A percentile compares a stretch with the other conserved stretches of the same genome.
Conservation (phyloP, 2,888 invertebrate genomes). For the Aelia acuminata region DNA sequence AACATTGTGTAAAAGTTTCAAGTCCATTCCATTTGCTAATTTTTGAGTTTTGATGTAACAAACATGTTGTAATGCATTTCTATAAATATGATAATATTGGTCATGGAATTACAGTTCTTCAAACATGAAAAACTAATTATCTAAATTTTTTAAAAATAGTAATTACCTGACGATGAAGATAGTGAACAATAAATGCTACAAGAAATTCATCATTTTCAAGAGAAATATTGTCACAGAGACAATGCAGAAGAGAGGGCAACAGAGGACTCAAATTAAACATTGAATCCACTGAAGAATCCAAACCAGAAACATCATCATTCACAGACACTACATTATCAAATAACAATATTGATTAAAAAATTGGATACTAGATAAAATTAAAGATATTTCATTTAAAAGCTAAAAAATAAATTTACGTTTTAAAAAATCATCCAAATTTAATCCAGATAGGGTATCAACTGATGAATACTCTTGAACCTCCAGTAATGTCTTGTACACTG, state of each 20-base stretch:
- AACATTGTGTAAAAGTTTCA: too few species aligned
- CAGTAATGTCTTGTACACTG: conserved; percentile 43
- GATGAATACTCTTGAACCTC: conserved; percentile 45
- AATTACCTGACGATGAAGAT: conserved; percentile 54
- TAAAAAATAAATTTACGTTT: conserved; percentile 28
- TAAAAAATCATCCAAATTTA: conserved; percentile 54
- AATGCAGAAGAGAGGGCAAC: conserved; percentile 45
- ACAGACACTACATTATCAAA: conserved; percentile 16
- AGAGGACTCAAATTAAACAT: conserved; percentile 52
- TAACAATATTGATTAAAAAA: background rate
- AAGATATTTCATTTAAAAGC: background rate
- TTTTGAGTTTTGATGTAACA: too few species aligned
- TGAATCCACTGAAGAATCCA: background rate
- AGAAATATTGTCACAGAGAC: background rate
- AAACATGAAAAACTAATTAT: background rate
- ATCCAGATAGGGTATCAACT: background rate
- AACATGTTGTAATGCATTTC: too few species aligned
- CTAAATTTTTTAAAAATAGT: background rate
- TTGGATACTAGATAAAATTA: background rate
- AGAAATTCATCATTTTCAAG: conserved; percentile 51
- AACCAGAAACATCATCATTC: conserved; percentile 35
- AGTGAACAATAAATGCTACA: conserved; percentile 48
- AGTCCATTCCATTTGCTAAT: too few species aligned
- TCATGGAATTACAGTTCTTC: too few species aligned
- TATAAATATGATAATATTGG: too few species aligned